Conservation (phyloP, 2,888 invertebrate species). For the Noctua pronuba region DNA sequence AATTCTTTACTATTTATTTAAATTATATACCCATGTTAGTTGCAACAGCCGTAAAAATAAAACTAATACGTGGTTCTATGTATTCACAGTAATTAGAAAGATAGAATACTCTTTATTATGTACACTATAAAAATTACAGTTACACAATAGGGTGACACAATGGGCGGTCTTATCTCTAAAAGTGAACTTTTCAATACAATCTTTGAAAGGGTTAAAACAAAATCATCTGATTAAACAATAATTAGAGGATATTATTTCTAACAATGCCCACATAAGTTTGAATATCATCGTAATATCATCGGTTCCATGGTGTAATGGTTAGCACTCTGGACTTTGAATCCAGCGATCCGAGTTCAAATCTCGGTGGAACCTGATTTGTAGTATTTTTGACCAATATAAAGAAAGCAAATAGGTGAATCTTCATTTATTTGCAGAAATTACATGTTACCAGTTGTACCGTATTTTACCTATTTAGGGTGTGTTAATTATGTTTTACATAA, state of each 20-base stretch:
- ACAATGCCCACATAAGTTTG: not conserved
- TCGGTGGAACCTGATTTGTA: constrained; percentile 93
- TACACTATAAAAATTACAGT: not conserved
- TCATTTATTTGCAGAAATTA: not conserved
- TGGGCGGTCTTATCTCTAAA: not conserved
- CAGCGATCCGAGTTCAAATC: constrained; percentile 96
- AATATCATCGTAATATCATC: constrained; percentile 44
- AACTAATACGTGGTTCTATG: no score
- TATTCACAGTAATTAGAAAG: no score
- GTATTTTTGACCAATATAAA: not conserved
- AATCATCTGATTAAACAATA: constrained; percentile 12
- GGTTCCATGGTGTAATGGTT: constrained; percentile 95
- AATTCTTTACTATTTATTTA: not conserved
- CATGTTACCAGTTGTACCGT: not conserved
- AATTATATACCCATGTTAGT: not conserved
- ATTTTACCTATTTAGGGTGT: not conserved
- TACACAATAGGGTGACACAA: not conserved
- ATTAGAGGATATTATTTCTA: not conserved
- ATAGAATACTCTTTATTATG: no score
- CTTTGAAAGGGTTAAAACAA: not conserved
- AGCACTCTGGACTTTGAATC: constrained; percentile 96
- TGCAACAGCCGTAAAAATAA: no score
- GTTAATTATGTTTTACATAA: not conserved
- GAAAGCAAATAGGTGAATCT: no score
- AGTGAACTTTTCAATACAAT: not conserved